phyloP scores from a whole-genome alignment of 2,113 vertebrate genomes.

The Prunella fulvescens region DNA sequence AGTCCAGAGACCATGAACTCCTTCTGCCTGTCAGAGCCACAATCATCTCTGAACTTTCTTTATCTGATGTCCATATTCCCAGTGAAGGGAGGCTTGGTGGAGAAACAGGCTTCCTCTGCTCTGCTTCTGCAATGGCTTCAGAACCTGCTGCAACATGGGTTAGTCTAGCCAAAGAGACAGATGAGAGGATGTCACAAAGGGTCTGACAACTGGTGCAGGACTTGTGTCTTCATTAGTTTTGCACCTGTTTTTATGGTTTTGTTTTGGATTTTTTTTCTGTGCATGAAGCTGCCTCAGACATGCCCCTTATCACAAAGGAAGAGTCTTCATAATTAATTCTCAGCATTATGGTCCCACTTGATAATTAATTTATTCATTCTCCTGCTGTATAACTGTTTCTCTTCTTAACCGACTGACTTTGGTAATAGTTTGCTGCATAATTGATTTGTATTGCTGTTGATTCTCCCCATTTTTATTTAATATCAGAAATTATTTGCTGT shows the following conservation, averaged over 20 bases:
- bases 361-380: conserved; percentile 40
- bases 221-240: neutral
- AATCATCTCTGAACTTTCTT: neutral
- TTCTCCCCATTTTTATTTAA: conserved; percentile 58
- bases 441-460: conserved; percentile 56
- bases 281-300: neutral
- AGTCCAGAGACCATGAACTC: neutral
- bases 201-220: neutral
- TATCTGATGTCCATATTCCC: accelerated
- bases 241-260: neutral
- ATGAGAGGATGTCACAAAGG: neutral
- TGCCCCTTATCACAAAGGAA: neutral
- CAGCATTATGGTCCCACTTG: neutral
- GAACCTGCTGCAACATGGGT: neutral
- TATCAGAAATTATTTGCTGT: conserved; percentile 18
- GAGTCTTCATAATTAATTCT: conserved; percentile 28
- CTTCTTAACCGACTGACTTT: conserved; percentile 14
- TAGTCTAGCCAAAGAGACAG: neutral
- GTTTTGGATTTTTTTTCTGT: neutral
- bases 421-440: conserved; percentile 42
- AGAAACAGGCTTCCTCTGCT: neutral
- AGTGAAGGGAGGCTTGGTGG: neutral
- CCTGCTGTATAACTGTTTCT: conserved; percentile 18
- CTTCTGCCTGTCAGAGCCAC: neutral
- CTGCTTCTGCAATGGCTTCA: neutral